Percentiles rank a stretch among this genome's conserved stretches.
Evolutionary conservation across 1,140 invertebrate genomes (phyloP).

Genomic region (Idris sp.): DNA sequence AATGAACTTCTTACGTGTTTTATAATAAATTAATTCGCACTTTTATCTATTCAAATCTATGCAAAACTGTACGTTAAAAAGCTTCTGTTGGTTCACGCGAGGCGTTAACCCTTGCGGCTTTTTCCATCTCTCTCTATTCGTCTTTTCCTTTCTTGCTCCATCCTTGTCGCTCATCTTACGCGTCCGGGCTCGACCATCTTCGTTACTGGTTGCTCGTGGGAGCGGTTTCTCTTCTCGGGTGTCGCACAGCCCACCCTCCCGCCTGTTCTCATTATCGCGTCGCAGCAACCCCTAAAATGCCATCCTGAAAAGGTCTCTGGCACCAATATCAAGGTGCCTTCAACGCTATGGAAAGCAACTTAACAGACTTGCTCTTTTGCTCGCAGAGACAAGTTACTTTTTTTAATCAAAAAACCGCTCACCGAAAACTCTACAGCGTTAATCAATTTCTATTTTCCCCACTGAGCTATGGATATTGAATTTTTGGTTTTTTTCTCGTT

Average conservation of each 20-base stretch:
- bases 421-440: conserved; percentile 3
- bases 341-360: conserved; percentile 39
- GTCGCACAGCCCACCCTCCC: conserved; percentile 72
- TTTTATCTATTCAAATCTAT: conserved; percentile 79
- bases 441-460: conserved; percentile 22
- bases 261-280: conserved; percentile 77
- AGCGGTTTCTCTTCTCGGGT: conserved; percentile 69
- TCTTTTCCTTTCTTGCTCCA: conserved; percentile 30
- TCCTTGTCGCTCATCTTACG: conserved; percentile 41
- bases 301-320: conserved; percentile 72
- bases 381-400: conserved; percentile 22
- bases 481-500: conserved; percentile 19
- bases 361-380: conserved; percentile 41
- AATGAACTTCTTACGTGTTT: conserved; percentile 70
- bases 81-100: conserved; percentile 68
- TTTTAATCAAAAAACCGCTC: conserved; percentile 39
- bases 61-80: conserved; percentile 78
- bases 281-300: conserved; percentile 75
- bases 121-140: conserved; percentile 4
- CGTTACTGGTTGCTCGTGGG: conserved; percentile 35
- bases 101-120: conserved; percentile 74
- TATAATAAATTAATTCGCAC: conserved; percentile 78
- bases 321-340: conserved; percentile 64
- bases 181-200: conserved; percentile 44
- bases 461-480: no score